A percentile compares a stretch with the other conserved stretches of the same genome.
These are phyloP conservation scores for Sarcoramphus papa DNA, from an alignment of 2,797 vertebrate genomes.

Conservation along the genomic window DNA sequence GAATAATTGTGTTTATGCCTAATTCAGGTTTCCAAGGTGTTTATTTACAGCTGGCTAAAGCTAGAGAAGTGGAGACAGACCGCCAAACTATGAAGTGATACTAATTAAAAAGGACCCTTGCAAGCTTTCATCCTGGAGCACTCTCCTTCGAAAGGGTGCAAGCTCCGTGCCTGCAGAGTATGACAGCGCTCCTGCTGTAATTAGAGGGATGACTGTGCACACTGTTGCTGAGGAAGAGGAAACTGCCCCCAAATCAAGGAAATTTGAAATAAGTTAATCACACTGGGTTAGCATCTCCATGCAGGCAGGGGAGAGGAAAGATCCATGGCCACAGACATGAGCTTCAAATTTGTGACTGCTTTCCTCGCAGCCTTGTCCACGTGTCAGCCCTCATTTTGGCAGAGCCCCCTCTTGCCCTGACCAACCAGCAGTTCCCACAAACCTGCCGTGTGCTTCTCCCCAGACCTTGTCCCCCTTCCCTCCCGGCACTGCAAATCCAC, in stretches of 20 bases:
- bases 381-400: background rate
- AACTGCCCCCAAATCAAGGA: background rate
- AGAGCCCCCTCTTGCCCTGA: background rate
- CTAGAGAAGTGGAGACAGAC: background rate
- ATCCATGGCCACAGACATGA: background rate
- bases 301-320: background rate
- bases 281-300: background rate
- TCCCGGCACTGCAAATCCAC: background rate
- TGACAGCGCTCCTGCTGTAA: background rate
- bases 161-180: background rate
- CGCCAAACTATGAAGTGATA: background rate
- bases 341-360: background rate
- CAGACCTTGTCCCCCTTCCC: background rate
- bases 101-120: background rate
- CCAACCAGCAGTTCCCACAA: background rate
- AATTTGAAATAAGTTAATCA: background rate
- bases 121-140: constrained; percentile 8
- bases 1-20: background rate
- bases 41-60: constrained; percentile 10
- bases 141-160: background rate
- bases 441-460: accelerated
- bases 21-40: background rate
- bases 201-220: background rate
- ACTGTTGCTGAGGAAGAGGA: background rate
- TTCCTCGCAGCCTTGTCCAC: background rate